Percentiles rank a stretch among this genome's conserved stretches.
Conservation (phyloP, 92 coral and sea anemone species). For the Zoanthus sociatus region DNA sequence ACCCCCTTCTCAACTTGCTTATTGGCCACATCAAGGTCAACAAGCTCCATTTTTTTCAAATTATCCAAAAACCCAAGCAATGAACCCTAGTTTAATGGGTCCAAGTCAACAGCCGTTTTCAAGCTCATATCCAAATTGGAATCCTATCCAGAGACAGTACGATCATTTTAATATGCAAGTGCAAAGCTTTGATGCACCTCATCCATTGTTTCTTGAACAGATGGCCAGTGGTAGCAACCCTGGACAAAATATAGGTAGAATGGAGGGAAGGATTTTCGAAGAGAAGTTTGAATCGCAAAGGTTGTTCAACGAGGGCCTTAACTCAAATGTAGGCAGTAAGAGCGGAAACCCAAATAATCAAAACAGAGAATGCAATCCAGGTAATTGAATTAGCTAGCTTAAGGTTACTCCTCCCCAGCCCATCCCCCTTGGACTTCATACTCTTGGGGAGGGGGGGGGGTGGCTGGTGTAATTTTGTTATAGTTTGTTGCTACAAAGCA, state of each 20-base stretch:
- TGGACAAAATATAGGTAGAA: background rate
- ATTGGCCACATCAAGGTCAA: too few relatives aligned
- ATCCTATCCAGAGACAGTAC: background rate
- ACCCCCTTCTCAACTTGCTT: too few relatives aligned
- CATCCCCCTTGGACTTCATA: too few relatives aligned
- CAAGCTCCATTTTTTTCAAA: too few relatives aligned
- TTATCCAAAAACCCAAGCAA: too few relatives aligned
- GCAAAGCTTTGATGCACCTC: background rate
- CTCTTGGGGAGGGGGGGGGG: too few relatives aligned
- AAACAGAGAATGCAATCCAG: background rate
- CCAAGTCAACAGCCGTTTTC: too few relatives aligned
- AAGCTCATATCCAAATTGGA: background rate
- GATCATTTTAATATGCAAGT: too few relatives aligned
- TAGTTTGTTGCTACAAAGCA: too few relatives aligned
- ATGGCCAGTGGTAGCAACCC: background rate
- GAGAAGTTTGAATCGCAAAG: conserved; percentile 13
- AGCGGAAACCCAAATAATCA: background rate
- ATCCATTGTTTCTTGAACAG: background rate
- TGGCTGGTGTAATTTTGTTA: too few relatives aligned
- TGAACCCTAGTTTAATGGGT: too few relatives aligned
- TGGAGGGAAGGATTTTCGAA: background rate
- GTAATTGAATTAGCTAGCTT: background rate
- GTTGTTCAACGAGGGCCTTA: conserved; percentile 30
- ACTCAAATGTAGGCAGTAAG: conserved; percentile 6
- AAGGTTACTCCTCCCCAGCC: too few relatives aligned